Evolutionary conservation across 2,888 invertebrate genomes (phyloP).

Genomic region (Frankliniella intonsa): DNA sequence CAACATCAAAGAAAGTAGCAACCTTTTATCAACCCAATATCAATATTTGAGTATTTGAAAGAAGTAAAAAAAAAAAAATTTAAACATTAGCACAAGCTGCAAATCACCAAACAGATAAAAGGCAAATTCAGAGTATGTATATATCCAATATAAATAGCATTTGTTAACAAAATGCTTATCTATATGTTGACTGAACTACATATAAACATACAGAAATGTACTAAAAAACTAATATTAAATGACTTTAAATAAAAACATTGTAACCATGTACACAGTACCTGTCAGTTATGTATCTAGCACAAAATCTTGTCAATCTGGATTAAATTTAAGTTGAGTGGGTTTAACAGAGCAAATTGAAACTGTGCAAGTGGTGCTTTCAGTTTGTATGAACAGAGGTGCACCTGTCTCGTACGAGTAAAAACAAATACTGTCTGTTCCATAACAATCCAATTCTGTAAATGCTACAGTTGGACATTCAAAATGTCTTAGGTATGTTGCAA

Average conservation of each 20-base stretch:
- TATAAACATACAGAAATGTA: too few relatives aligned
- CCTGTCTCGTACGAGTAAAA: background rate
- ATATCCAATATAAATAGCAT: too few relatives aligned
- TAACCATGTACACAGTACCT: too few relatives aligned
- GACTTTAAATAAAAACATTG: too few relatives aligned
- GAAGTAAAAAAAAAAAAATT: background rate
- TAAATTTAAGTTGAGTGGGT: background rate
- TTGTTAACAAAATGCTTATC: too few relatives aligned
- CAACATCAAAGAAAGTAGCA: too few relatives aligned
- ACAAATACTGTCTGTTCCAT: background rate
- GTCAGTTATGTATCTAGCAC: too few relatives aligned
- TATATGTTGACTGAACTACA: too few relatives aligned
- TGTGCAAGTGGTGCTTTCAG: background rate
- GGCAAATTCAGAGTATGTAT: too few relatives aligned
- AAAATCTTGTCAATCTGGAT: too few relatives aligned
- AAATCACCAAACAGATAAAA: background rate
- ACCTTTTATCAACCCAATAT: background rate
- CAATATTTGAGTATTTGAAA: background rate
- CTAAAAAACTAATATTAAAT: too few relatives aligned
- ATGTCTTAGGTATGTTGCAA: constrained; percentile 26
- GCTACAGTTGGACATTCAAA: constrained; percentile 5
- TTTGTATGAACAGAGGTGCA: background rate
- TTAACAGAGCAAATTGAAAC: background rate
- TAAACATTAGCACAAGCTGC: background rate
- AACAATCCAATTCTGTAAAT: background rate